phyloP scores from a whole-genome alignment of 2,797 vertebrate species.

The Euthynnus affinis region DNA sequence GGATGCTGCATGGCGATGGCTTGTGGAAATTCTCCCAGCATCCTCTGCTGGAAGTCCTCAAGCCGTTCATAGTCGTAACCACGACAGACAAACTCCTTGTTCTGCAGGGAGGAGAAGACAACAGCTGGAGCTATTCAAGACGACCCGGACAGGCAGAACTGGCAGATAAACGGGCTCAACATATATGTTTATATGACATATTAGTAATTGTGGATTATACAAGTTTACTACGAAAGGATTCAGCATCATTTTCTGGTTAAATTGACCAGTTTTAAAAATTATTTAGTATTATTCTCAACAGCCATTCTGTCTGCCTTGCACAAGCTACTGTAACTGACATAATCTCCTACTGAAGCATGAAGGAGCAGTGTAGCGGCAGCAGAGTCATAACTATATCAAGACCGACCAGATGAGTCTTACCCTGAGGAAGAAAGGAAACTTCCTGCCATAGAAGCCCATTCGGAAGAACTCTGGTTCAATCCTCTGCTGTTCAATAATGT shows the following conservation, averaged over 20 bases:
- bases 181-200: background rate
- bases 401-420: conserved; percentile 80
- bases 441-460: conserved; percentile 98
- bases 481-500: conserved; percentile 98
- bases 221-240: background rate
- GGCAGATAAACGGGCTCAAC: background rate
- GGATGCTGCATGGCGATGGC: conserved; percentile 99
- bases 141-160: background rate
- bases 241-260: background rate
- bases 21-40: conserved; percentile 98
- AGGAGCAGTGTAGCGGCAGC: conserved; percentile 13
- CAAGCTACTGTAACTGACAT: background rate
- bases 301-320: conserved; percentile 1
- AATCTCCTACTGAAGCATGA: conserved; percentile 16
- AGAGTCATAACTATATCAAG: conserved; percentile 47
- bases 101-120: conserved; percentile 83
- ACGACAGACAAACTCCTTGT: conserved; percentile 98
- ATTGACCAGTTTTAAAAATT: background rate
- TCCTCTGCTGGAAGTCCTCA: conserved; percentile 98
- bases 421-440: conserved; percentile 99
- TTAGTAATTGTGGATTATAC: background rate
- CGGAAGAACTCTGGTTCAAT: conserved; percentile 98
- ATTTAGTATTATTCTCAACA: conserved; percentile 11
- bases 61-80: conserved; percentile 98
- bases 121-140: background rate